Evolutionary conservation across 2,888 invertebrate genomes (phyloP), one percentile per base, ranked within the genome.

Genomic region (Melinopterus prodromus): DNA sequence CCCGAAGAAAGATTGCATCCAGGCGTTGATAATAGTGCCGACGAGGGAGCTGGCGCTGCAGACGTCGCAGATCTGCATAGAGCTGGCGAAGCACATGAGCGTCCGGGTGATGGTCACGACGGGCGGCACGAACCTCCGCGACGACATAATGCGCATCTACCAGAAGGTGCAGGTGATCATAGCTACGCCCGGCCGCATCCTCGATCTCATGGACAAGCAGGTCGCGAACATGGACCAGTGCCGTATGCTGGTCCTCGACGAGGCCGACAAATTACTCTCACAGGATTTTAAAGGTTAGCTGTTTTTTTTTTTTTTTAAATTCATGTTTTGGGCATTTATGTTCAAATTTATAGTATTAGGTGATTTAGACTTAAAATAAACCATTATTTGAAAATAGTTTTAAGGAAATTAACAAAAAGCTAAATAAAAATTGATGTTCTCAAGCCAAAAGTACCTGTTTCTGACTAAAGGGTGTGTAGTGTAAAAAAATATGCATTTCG

Each of bases 71-170:
- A 99, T 99, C 89, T 98, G 99, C 91, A 99, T 99, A 90, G 99
- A 99, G 90, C 92, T 99, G 87, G 96, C 98, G 84, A 99, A 99
- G 91, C 99, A 99, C 90, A 94, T 99, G 92, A 95, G 97, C 89
- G 95, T 98, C 87, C 96, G 98, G 90, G 97, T 99, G 84, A 99
- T 99, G 99, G 99, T 99, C 83, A 99, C 99, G 86, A 99, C 99
- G 85, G 99, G 99, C 89, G 99, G 99, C 86, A 99, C 99, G 85
- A 96, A 96, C 91, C 92, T 97, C 87, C 95, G 98, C 89, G 99
- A 99, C 91, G 99, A 99, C 91, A 99, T 99, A 89, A 97, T 99
- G 96, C 95, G 99, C 91, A 97, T 99, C 89, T 98, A 98, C 92
- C 98, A 99, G 90, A 98, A 98, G 93, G 99, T 99, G 88, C 99